Conservation (phyloP, 2,888 invertebrate genomes). For the Cataglyphis cursor region DNA sequence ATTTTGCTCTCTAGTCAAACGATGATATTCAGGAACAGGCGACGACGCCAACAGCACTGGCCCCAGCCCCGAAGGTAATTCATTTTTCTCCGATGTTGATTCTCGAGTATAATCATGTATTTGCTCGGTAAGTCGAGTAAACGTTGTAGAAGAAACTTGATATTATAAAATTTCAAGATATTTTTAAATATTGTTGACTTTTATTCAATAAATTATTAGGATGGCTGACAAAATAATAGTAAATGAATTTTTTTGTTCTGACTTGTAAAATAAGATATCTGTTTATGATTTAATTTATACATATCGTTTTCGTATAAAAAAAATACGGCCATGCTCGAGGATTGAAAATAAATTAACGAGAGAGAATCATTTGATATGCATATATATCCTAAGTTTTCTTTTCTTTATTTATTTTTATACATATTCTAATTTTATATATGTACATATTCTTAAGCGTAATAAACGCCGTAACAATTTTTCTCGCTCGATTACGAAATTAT, state of each 20-base stretch:
- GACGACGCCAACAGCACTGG: constrained; percentile 81
- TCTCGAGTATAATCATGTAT: neutral
- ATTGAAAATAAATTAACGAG: constrained; percentile 15
- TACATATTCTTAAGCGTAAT: too few relatives aligned
- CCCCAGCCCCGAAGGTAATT: constrained; percentile 82
- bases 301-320: neutral
- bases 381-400: neutral
- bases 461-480: constrained; percentile 15
- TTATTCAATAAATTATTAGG: neutral
- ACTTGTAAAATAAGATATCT: neutral
- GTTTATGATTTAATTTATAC: neutral
- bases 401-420: neutral
- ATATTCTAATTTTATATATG: too few relatives aligned
- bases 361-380: neutral
- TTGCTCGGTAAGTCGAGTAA: neutral
- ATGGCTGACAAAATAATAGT: neutral
- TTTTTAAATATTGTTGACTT: neutral
- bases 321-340: neutral
- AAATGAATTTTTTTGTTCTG: neutral
- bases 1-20: constrained; percentile 77
- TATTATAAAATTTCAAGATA: neutral
- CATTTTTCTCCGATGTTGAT: constrained; percentile 11
- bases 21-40: constrained; percentile 82
- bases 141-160: neutral
- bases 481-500: constrained; percentile 12